Percentiles rank a stretch among this genome's conserved stretches.
Conservation (phyloP, 2,113 vertebrate genomes). For the Notarius lentiginosus region DNA sequence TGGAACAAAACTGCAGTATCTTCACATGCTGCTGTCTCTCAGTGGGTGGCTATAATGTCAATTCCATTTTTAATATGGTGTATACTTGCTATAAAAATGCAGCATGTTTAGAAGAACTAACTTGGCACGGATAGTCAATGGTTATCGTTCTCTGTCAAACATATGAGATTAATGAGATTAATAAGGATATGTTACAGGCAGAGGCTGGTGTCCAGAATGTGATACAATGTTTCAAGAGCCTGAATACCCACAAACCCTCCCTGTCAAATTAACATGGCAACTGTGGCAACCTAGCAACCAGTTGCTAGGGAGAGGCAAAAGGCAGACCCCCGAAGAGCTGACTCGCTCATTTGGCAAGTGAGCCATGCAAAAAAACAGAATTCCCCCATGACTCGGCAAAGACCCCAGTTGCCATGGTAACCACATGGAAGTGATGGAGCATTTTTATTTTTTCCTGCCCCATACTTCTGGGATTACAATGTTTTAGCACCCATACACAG, state of each 20-base stretch:
- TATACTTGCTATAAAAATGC: not conserved
- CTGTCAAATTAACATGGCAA: constrained; percentile 55
- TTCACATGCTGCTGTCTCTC: constrained; percentile 11
- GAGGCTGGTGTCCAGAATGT: not conserved
- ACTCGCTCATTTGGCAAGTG: constrained; percentile 76
- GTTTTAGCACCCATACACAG: not conserved
- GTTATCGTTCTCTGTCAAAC: not conserved
- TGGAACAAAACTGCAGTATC: not conserved
- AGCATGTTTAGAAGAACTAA: not conserved
- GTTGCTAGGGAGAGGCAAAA: constrained; percentile 80
- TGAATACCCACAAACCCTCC: constrained; percentile 46
- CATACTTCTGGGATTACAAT: constrained; percentile 21
- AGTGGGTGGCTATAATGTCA: constrained; percentile 17
- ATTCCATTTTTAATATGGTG: constrained; percentile 22
- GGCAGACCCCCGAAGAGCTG: constrained; percentile 69
- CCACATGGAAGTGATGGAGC: constrained; percentile 69
- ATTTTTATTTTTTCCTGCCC: constrained; percentile 30
- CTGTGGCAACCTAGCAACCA: constrained; percentile 66
- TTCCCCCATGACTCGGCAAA: constrained; percentile 71
- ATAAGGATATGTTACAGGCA: not conserved
- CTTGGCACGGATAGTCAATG: not conserved
- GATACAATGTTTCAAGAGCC: not conserved
- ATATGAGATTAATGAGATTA: not conserved
- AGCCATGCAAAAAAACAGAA: constrained; percentile 70
- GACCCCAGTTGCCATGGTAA: constrained; percentile 76